Conservation (phyloP, 2,888 invertebrate genomes). For the Ctenicera cuprea region DNA sequence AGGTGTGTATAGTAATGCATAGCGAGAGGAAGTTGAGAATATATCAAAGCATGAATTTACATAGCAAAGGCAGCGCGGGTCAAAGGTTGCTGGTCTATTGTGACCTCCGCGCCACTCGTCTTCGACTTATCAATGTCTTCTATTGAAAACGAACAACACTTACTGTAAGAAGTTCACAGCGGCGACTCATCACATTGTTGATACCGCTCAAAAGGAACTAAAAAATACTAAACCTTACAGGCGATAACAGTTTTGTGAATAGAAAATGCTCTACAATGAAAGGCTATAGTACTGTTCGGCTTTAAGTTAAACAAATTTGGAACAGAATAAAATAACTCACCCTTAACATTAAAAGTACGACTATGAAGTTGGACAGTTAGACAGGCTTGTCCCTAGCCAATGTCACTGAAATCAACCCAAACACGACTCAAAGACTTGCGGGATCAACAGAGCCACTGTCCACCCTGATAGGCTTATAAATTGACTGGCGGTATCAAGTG, state of each 20-base stretch:
- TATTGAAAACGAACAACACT: slow-evolving; percentile 42
- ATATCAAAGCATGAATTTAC: slow-evolving; percentile 55
- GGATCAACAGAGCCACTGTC: slow-evolving; percentile 49
- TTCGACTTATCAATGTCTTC: slow-evolving; percentile 52
- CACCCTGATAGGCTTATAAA: slow-evolving; percentile 44
- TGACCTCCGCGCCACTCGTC: slow-evolving; percentile 50
- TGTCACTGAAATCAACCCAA: slow-evolving; percentile 38
- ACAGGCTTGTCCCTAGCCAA: slow-evolving; percentile 20
- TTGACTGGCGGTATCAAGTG: slow-evolving; percentile 47
- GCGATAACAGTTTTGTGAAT: neutral
- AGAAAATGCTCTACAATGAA: too few relatives aligned
- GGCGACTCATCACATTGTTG: slow-evolving; percentile 14
- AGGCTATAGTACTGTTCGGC: too few relatives aligned
- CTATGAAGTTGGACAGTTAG: slow-evolving; percentile 28
- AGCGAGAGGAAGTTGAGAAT: slow-evolving; percentile 47
- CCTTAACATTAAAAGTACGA: slow-evolving; percentile 6
- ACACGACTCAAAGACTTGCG: slow-evolving; percentile 40
- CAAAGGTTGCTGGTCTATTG: slow-evolving; percentile 57
- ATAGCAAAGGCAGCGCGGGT: slow-evolving; percentile 57
- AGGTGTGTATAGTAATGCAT: slow-evolving; percentile 42
- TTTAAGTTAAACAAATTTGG: neutral
- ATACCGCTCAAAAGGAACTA: neutral
- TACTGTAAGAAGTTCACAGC: slow-evolving; percentile 23
- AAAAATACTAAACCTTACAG: neutral
- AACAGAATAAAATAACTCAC: neutral